phyloP scores from a whole-genome alignment of 2,797 vertebrate species.

The Crypturellus tataupa region DNA sequence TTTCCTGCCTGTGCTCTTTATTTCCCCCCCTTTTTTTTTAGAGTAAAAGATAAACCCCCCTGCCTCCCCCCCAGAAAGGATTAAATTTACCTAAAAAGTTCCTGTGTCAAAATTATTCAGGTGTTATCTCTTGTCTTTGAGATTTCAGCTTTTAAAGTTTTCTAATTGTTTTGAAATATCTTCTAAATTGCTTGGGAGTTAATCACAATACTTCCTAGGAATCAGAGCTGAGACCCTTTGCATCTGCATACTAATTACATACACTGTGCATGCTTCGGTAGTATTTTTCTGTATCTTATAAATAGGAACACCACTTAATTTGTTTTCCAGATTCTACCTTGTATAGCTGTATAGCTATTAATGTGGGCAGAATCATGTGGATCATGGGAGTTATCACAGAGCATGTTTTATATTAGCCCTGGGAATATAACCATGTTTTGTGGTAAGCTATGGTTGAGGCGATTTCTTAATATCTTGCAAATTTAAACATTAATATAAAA shows the following conservation, averaged over 20 bases:
- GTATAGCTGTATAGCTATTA: neutral
- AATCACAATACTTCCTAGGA: neutral
- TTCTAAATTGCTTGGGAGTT: neutral
- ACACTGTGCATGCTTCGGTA: neutral
- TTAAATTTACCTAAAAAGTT: neutral
- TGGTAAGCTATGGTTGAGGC: neutral
- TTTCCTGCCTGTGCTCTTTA: neutral
- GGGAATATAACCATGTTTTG: neutral
- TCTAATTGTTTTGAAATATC: neutral
- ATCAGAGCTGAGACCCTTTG: neutral
- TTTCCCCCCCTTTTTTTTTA: no score
- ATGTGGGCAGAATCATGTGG: neutral
- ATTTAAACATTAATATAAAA: neutral
- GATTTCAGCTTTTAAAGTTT: neutral
- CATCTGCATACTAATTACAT: neutral
- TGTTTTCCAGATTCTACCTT: neutral
- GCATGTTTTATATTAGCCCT: neutral
- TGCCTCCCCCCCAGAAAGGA: no score
- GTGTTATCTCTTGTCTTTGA: neutral
- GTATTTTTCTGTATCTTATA: neutral
- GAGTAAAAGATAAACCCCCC: no score
- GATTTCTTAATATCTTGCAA: neutral
- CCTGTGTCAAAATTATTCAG: neutral
- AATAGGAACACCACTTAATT: neutral
- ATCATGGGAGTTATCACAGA: neutral